phyloP scores from a whole-genome alignment of 2,888 invertebrate genomes.

The Dioctria rufipes region DNA sequence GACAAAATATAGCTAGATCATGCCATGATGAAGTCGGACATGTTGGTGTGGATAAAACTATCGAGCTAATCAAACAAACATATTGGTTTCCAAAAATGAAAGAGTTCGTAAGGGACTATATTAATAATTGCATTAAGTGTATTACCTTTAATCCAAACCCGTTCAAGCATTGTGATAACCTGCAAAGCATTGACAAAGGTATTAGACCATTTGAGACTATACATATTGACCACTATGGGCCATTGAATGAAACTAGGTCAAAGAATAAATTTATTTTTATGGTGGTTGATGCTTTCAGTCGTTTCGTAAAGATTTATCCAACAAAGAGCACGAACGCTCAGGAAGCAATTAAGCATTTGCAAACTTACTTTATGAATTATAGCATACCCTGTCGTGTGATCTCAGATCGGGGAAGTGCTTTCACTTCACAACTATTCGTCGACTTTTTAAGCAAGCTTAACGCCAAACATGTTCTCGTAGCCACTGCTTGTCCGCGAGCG shows the following conservation, averaged over 20 bases:
- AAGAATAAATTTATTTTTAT: conserved; percentile 52
- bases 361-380: conserved; percentile 60
- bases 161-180: not conserved
- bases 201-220: conserved; percentile 60
- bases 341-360: conserved; percentile 62
- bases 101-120: conserved; percentile 18
- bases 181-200: not conserved
- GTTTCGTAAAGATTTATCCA: conserved; percentile 56
- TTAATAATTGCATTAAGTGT: not conserved
- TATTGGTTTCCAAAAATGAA: conserved; percentile 65
- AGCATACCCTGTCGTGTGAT: conserved; percentile 58
- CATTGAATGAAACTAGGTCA: not conserved
- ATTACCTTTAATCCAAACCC: not conserved
- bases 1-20: conserved; percentile 57
- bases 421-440: conserved; percentile 60
- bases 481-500: conserved; percentile 60
- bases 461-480: conserved; percentile 57
- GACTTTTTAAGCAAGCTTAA: conserved; percentile 55
- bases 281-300: conserved; percentile 55
- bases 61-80: conserved; percentile 58
- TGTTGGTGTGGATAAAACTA: conserved; percentile 62
- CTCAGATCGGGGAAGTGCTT: conserved; percentile 60
- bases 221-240: conserved; percentile 57
- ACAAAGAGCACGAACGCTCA: conserved; percentile 57
- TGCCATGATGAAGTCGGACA: conserved; percentile 63